Evolutionary conservation across 1,140 invertebrate species (phyloP), one percentile per base, ranked within the genome.

Genomic region (Bombus sylvicola): DNA sequence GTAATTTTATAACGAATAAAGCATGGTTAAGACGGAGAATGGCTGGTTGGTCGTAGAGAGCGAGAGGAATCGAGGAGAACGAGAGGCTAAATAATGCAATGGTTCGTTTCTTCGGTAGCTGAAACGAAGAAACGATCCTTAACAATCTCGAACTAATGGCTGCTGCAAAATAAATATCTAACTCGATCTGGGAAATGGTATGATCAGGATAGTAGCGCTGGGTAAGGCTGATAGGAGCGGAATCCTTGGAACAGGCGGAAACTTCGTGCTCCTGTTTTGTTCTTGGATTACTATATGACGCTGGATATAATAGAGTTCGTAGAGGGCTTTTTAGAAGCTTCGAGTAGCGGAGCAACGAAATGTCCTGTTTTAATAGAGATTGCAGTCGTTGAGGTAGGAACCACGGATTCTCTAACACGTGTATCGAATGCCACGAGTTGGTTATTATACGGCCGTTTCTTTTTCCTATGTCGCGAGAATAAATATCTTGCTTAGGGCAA

Each of bases 131-230:
- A 62, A 62, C 80, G 80, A 53, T 53, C 57, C 80, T 74, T 64
- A 62, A 74, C 80, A 82, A 82, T 82, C 37, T 82, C 80, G 53
- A 82, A 28, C 62, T 82, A 82, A 82, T 66, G 39, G 57, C 47
- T 68, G 79, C 22, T 53, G 47, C 43, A 39, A 81, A 59, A 81
- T 81, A 81, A 81, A 81, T 73, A 68, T 13, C 69, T 28, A 62
- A 81, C 68, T 37, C 69, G 80, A 72, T 72, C 37, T 10, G 15
- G 68, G 37, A 31, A n/a, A 31, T 18, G 8, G 28, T n/a, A 41
- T n/a, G 69, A 72, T 73, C 41, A 41, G 9, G 28, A 72, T 10
- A 73, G 12, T 12, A 47, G 13, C 41, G 15, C 47, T 72, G 28
- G 37, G 71, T 10, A 31, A 41, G 28, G 71, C 22, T 73, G 39